These are phyloP conservation scores for Nannobrachium achirus DNA, from an alignment of 2,113 vertebrate species.

Conservation along the genomic window DNA sequence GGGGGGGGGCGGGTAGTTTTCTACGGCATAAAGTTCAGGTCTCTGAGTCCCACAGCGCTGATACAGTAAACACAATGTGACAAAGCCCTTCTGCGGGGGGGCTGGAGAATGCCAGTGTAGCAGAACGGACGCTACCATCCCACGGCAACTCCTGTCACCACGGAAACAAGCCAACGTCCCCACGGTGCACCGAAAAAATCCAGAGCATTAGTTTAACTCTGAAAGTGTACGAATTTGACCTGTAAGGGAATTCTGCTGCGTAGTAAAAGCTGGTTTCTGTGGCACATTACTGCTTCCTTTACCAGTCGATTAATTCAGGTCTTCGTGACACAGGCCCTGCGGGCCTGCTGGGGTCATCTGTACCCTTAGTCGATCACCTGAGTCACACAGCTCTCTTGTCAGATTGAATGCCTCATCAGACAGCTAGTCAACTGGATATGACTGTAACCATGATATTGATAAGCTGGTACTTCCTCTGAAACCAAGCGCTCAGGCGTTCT, in stretches of 20 bases:
- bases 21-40: constrained; percentile 55
- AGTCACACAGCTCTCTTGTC: neutral
- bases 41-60: constrained; percentile 44
- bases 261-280: constrained; percentile 2
- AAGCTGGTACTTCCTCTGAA: constrained; percentile 12
- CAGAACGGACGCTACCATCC: constrained; percentile 31
- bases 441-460: neutral
- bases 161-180: constrained; percentile 19
- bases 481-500: constrained; percentile 3
- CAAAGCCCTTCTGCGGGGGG: constrained; percentile 53
- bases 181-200: neutral
- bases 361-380: neutral
- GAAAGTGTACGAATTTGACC: too few species aligned
- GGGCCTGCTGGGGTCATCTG: neutral
- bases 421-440: constrained; percentile 9
- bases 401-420: neutral
- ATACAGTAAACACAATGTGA: constrained; percentile 65
- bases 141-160: constrained; percentile 26
- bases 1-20: constrained; percentile 15
- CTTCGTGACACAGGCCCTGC: neutral
- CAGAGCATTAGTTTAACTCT: too few species aligned
- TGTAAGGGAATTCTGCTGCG: too few species aligned
- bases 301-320: neutral
- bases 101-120: constrained; percentile 53
- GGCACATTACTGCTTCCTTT: neutral